Percentiles rank a stretch among this genome's conserved stretches.
phyloP scores from a whole-genome alignment of 2,888 invertebrate genomes.

The Geotrupes spiniger region DNA sequence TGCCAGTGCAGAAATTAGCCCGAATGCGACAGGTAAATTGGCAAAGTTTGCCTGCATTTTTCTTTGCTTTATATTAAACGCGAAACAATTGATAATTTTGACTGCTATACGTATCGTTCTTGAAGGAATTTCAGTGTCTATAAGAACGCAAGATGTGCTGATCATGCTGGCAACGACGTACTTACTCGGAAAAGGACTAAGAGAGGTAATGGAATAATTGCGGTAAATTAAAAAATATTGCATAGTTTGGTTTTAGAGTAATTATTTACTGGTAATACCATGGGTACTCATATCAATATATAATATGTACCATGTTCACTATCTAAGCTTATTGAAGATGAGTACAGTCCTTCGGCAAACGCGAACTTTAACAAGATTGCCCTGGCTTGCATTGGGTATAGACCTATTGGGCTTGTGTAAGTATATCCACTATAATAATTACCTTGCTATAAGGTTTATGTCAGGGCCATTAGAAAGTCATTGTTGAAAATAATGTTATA shows the following conservation, averaged over 20 bases:
- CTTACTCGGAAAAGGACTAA: constrained; percentile 38
- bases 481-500: too few relatives aligned
- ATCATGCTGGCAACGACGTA: constrained; percentile 36
- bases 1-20: constrained; percentile 36
- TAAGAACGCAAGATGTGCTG: constrained; percentile 39
- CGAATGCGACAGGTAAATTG: constrained; percentile 38
- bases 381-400: constrained; percentile 34
- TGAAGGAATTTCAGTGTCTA: constrained; percentile 37
- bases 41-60: too few relatives aligned
- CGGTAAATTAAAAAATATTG: background rate
- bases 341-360: constrained; percentile 31
- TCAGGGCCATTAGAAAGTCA: too few relatives aligned
- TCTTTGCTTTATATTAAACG: constrained; percentile 3
- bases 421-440: constrained; percentile 10
- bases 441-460: background rate
- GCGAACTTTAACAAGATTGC: constrained; percentile 30
- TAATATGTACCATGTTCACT: constrained; percentile 42
- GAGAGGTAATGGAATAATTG: constrained; percentile 24
- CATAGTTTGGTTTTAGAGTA: constrained; percentile 29
- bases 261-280: constrained; percentile 37
- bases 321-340: constrained; percentile 36
- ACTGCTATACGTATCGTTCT: too few relatives aligned
- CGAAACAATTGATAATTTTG: background rate
- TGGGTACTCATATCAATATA: constrained; percentile 40
- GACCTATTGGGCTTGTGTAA: constrained; percentile 34